Base-by-base conservation (phyloP, 2,797 vertebrate species). In the Sebastes oblongus region DNA sequence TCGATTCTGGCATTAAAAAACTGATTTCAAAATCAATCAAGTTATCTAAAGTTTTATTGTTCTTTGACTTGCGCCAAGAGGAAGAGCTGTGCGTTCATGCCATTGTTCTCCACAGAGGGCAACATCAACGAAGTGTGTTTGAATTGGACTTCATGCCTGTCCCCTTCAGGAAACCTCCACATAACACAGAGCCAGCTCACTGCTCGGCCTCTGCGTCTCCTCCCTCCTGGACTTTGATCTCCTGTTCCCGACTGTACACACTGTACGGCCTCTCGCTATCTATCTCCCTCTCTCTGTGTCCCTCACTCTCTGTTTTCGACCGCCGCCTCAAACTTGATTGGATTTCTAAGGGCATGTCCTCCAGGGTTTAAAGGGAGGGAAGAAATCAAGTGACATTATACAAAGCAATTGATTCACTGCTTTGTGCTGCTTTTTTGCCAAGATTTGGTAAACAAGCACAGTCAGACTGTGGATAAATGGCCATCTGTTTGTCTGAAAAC, bases 151-250 rank as follows among this genome's bases (percentile, higher is more conserved):
- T 60, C 13, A 24, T 20, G 66, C 68, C 71, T 79, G 66, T 69
- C n/a, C 65, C 75, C 66, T 54, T 75, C 54, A 29, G 78, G 66
- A 85, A 79, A 80, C 79, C 62, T 89, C 89, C 91, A 92, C 84
- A 80, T 88, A 80, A 81, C 85, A 66, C 75, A 59, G 55, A 62
- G 66, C 72, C 83, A 83, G 29, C 71, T 80, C 78, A 30, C 64
- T 13, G 16, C 46, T 50, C 65, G 69, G 71, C 77, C 60, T 34
- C n/a, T 36, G 46, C 3, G 79, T 67, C 85, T 89, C 84, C 83
- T 83, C 83, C 88, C 80, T 85, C 59, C 36, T 88, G 91, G 85
- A 93, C 91, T 92, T 94, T 90, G 88, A 87, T 87, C 88, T 81
- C 29, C 72, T 83, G 64, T 61, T 91, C 82, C 46, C 5, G 13